These are phyloP conservation scores for Noctua janthina DNA, from an alignment of 2,888 invertebrate genomes.

Conservation along the genomic window DNA sequence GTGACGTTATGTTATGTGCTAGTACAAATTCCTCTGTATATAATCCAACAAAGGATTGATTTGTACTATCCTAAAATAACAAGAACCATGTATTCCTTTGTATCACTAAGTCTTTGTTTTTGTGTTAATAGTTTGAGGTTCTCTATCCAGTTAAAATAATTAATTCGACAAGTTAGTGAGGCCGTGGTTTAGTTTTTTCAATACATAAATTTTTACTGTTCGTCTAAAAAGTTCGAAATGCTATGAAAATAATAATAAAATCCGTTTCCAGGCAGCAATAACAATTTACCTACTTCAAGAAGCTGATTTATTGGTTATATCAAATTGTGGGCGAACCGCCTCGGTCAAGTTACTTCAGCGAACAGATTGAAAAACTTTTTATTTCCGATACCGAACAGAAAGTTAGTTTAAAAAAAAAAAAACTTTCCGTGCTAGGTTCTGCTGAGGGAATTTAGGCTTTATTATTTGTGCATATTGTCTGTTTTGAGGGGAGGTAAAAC, in stretches of 20 bases:
- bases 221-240: neutral
- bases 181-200: neutral
- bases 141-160: neutral
- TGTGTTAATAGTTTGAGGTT: neutral
- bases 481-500: constrained; percentile 14
- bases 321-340: constrained; percentile 57
- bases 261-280: constrained; percentile 43
- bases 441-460: constrained; percentile 40
- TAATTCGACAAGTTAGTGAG: neutral
- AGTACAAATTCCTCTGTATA: neutral
- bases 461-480: constrained; percentile 31
- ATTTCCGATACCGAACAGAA: constrained; percentile 64
- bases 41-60: constrained; percentile 21
- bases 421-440: constrained; percentile 24
- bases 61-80: neutral
- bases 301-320: constrained; percentile 63
- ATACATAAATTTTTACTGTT: neutral
- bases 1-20: neutral
- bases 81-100: neutral
- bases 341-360: constrained; percentile 64
- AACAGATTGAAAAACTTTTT: constrained; percentile 71
- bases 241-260: constrained; percentile 31
- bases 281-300: constrained; percentile 56
- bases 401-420: constrained; percentile 24
- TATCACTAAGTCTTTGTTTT: neutral